phyloP scores from a whole-genome alignment of 1,140 invertebrate species.

The Pissodes strobi region DNA sequence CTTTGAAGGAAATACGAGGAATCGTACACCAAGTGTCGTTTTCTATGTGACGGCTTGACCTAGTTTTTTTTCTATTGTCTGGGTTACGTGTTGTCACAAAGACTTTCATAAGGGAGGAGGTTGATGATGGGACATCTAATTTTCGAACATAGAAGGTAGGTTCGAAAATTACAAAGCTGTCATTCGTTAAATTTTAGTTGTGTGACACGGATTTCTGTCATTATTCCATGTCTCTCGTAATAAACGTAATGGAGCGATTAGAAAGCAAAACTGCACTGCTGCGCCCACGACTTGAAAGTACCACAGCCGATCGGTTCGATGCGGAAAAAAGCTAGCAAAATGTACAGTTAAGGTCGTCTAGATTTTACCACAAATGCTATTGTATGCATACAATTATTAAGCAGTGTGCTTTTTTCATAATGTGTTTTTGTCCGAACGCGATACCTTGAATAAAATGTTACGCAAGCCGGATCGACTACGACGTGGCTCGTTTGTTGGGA shows the following conservation, averaged over 20 bases:
- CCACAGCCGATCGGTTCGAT: not conserved
- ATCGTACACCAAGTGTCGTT: no score
- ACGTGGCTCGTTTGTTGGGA: constrained; percentile 2
- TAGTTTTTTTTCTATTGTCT: no score
- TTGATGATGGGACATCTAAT: no score
- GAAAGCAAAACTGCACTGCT: constrained; percentile 11
- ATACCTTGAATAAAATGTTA: constrained; percentile 22
- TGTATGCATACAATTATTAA: constrained; percentile 11
- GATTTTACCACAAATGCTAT: constrained; percentile 20
- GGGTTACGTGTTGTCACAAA: no score
- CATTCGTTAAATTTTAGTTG: no score
- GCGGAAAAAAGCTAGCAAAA: constrained; percentile 17
- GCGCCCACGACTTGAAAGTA: constrained; percentile 22
- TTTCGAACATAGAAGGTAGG: no score
- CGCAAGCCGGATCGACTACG: constrained; percentile 3
- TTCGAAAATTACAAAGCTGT: no score
- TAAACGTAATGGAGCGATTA: constrained; percentile 17
- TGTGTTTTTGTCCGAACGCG: constrained; percentile 10
- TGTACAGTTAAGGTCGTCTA: constrained; percentile 32
- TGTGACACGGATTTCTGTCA: no score
- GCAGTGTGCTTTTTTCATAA: constrained; percentile 7
- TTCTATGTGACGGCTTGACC: no score
- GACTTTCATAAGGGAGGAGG: no score
- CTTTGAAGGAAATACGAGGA: no score
- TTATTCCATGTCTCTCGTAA: no score